Conservation (phyloP, 1,140 invertebrate species). For the Bilobella aurantiaca region DNA sequence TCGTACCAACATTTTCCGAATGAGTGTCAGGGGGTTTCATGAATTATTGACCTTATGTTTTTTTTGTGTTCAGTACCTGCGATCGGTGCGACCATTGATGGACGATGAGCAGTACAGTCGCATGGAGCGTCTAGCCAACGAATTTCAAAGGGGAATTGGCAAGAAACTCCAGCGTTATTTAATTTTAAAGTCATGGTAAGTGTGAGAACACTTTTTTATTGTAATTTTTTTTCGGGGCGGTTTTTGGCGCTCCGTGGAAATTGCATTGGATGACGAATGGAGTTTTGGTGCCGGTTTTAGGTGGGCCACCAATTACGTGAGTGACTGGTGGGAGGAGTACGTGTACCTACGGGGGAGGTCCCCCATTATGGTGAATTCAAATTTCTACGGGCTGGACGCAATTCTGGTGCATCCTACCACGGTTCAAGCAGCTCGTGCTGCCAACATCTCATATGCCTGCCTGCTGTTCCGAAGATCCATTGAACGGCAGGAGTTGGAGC, state of each 20-base stretch:
- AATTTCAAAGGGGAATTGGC: constrained; percentile 84
- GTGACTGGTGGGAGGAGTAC: constrained; percentile 99
- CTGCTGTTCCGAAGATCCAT: constrained; percentile 77
- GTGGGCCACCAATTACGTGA: constrained; percentile 84
- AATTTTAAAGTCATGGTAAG: constrained; percentile 79
- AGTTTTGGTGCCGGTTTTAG: no score
- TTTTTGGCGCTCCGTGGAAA: no score
- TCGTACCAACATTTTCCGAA: no score
- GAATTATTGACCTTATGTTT: no score
- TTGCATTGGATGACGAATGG: no score
- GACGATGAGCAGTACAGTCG: constrained; percentile 72
- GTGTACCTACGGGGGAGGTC: constrained; percentile 88
- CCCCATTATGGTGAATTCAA: constrained; percentile 95
- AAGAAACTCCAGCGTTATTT: constrained; percentile 89
- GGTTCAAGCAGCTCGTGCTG: constrained; percentile 80
- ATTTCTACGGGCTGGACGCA: constrained; percentile 96
- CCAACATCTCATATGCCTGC: constrained; percentile 72
- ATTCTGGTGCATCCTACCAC: constrained; percentile 69
- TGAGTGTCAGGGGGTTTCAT: no score
- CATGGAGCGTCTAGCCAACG: constrained; percentile 72
- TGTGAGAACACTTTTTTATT: neutral
- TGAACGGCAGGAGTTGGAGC: constrained; percentile 85
- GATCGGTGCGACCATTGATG: constrained; percentile 76
- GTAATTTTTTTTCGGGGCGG: no score
- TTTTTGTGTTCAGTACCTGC: constrained; percentile 60